These are phyloP conservation scores for Butorides virescens DNA, from an alignment of 2,113 vertebrate species.

Conservation along the genomic window DNA sequence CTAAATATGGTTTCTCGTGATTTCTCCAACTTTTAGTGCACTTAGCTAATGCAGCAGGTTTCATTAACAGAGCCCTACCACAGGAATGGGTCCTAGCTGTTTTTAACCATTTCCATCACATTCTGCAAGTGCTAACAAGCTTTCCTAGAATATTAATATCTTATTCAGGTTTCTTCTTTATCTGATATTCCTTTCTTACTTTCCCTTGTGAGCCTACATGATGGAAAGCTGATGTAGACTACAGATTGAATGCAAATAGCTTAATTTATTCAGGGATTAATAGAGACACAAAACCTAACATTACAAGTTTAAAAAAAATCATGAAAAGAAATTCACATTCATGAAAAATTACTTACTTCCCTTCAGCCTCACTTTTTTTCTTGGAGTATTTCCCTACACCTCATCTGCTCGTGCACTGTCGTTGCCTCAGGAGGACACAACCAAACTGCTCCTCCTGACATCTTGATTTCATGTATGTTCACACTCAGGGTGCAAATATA, in stretches of 20 bases:
- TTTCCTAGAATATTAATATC: neutral
- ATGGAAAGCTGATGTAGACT: neutral
- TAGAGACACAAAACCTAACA: neutral
- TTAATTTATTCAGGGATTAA: neutral
- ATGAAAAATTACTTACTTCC: neutral
- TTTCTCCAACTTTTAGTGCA: neutral
- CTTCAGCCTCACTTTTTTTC: neutral
- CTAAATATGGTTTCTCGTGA: neutral
- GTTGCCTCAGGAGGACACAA: neutral
- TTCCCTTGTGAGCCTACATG: neutral
- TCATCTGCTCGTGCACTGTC: accelerated
- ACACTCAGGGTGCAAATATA: neutral
- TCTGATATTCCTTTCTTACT: neutral
- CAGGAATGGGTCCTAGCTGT: neutral
- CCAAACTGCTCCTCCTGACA: neutral
- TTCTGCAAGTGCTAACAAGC: neutral
- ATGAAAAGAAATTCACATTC: neutral
- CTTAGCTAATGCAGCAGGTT: neutral
- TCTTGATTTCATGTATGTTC: neutral
- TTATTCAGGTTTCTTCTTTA: neutral
- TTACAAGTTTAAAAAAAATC: neutral
- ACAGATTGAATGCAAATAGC: neutral
- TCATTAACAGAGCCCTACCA: neutral
- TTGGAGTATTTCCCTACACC: accelerated
- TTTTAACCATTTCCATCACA: neutral